Percentiles rank a stretch among this genome's conserved stretches.
These are phyloP conservation scores for Pyralis farinalis DNA, from an alignment of 2,888 invertebrate genomes.

Conservation along the genomic window DNA sequence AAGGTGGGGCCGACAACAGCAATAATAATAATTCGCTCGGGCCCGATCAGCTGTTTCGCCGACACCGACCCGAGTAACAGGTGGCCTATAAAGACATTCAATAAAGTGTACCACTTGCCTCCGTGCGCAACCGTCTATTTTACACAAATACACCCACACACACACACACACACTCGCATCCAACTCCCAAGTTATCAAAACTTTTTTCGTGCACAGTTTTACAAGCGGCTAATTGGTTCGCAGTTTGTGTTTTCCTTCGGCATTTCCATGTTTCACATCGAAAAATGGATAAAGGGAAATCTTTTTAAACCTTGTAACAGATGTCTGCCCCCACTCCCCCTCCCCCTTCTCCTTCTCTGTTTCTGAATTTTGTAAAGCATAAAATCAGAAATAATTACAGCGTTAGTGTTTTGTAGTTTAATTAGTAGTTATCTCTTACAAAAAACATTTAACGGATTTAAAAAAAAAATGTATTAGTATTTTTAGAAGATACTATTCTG, in stretches of 20 bases:
- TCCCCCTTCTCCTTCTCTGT: too few relatives aligned
- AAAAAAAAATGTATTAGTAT: too few relatives aligned
- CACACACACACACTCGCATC: constrained; percentile 41
- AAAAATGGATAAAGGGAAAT: too few relatives aligned
- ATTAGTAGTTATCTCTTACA: too few relatives aligned
- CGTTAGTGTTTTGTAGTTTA: too few relatives aligned
- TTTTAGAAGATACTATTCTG: too few relatives aligned
- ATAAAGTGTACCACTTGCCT: constrained; percentile 78
- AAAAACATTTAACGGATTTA: too few relatives aligned
- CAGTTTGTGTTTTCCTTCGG: neutral
- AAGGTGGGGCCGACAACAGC: constrained; percentile 68
- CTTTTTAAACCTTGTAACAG: too few relatives aligned
- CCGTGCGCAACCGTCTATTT: constrained; percentile 70
- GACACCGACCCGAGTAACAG: constrained; percentile 79
- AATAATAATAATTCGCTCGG: constrained; percentile 77
- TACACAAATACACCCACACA: constrained; percentile 57
- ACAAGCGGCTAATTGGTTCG: constrained; percentile 15
- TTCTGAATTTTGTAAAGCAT: too few relatives aligned
- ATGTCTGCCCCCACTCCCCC: too few relatives aligned
- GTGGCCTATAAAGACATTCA: constrained; percentile 81
- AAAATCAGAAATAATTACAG: too few relatives aligned
- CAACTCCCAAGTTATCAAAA: constrained; percentile 25
- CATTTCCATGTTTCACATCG: neutral
- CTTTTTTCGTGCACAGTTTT: constrained; percentile 27
- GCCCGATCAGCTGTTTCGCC: constrained; percentile 76